Conservation (phyloP, 2,888 invertebrate genomes). For the Blastobasis lacticolella region DNA sequence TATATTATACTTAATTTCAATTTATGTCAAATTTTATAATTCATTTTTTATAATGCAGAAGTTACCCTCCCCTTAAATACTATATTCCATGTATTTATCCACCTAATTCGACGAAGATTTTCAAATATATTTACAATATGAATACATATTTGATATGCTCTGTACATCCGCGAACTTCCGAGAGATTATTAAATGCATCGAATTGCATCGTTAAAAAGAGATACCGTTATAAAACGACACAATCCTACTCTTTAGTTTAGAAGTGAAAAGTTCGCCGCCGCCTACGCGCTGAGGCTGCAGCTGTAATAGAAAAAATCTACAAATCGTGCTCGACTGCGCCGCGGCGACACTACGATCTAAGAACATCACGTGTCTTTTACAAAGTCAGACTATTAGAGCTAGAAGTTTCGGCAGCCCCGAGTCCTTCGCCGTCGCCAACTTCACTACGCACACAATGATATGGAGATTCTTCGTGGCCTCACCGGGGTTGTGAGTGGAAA, state of each 20-base stretch:
- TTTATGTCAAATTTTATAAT: constrained; percentile 33
- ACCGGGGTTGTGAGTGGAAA: constrained; percentile 16
- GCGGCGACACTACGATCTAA: constrained; percentile 4
- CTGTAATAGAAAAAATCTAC: constrained; percentile 3
- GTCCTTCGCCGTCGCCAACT: constrained; percentile 16
- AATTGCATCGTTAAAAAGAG: constrained; percentile 15
- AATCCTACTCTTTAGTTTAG: background rate
- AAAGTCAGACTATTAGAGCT: constrained; percentile 25
- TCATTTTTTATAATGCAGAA: constrained; percentile 47
- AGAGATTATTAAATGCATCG: constrained; percentile 38
- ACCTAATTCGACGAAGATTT: constrained; percentile 36
- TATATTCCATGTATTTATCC: constrained; percentile 13
- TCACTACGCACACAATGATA: constrained; percentile 39
- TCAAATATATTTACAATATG: constrained; percentile 61
- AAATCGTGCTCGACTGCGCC: constrained; percentile 1
- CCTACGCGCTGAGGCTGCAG: no score
- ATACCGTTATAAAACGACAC: constrained; percentile 15
- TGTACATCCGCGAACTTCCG: constrained; percentile 46
- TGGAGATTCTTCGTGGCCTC: constrained; percentile 35
- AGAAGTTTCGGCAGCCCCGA: constrained; percentile 15
- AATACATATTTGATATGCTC: constrained; percentile 59
- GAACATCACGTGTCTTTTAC: constrained; percentile 29
- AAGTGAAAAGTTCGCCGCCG: no score
- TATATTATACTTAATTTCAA: constrained; percentile 15
- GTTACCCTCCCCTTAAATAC: constrained; percentile 40